Evolutionary conservation across 2,797 vertebrate genomes (phyloP).

Genomic region (Gadopsis bispinosus): DNA sequence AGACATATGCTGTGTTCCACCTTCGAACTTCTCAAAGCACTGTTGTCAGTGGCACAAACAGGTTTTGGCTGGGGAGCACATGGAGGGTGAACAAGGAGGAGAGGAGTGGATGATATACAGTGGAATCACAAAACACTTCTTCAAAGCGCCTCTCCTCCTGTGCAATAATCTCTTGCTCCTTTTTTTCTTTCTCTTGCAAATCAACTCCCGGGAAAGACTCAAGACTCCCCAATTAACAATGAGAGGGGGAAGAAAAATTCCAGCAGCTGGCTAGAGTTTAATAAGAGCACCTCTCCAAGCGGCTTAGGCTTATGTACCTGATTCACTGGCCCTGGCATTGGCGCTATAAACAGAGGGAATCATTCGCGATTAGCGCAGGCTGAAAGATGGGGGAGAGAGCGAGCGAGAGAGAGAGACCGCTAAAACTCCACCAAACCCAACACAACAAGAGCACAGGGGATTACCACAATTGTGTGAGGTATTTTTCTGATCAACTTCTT

Average conservation of each 20-base stretch:
- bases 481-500: slow-evolving; percentile 80
- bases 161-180: slow-evolving; percentile 85
- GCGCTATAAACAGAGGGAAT: slow-evolving; percentile 77
- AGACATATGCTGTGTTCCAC: slow-evolving; percentile 73
- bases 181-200: slow-evolving; percentile 86
- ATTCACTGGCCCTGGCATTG: slow-evolving; percentile 82
- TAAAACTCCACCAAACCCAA: slow-evolving; percentile 68
- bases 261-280: slow-evolving; percentile 84
- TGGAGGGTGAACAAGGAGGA: slow-evolving; percentile 56
- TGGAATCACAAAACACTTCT: slow-evolving; percentile 83
- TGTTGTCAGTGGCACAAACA: slow-evolving; percentile 76
- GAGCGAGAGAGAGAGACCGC: slow-evolving; percentile 54
- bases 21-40: slow-evolving; percentile 79
- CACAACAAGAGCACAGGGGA: slow-evolving; percentile 75
- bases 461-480: slow-evolving; percentile 83
- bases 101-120: slow-evolving; percentile 70
- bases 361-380: slow-evolving; percentile 79
- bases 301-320: slow-evolving; percentile 86
- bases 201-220: slow-evolving; percentile 83
- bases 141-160: slow-evolving; percentile 85
- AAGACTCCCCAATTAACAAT: slow-evolving; percentile 86
- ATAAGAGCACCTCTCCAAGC: slow-evolving; percentile 85
- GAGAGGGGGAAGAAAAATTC: slow-evolving; percentile 82
- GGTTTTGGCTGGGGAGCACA: slow-evolving; percentile 77
- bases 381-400: slow-evolving; percentile 66